Evolutionary conservation across 2,888 invertebrate species (phyloP).

Genomic region (Amphiduros pacificus): DNA sequence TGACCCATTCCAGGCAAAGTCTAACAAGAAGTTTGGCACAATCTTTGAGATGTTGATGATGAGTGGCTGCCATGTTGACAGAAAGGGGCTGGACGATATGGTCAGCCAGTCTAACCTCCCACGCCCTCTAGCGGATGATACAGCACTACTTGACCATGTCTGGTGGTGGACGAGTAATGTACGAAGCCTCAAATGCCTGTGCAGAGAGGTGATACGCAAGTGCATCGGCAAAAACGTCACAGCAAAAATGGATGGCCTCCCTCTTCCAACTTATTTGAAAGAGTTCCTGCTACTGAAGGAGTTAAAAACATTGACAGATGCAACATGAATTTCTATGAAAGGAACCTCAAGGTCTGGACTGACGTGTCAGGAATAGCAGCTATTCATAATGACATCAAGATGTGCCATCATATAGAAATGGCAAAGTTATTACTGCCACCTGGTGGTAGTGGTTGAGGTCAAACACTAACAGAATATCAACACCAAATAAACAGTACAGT

Average conservation of each 20-base stretch:
- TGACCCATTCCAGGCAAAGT: conserved; percentile 21
- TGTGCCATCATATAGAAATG: too few relatives aligned
- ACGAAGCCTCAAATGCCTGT: not conserved
- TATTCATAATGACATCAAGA: too few relatives aligned
- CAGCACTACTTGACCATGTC: not conserved
- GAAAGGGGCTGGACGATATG: not conserved
- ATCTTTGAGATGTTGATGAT: conserved; percentile 21
- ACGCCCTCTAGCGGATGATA: conserved; percentile 4
- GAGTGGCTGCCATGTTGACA: conserved; percentile 18
- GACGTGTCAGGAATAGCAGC: too few relatives aligned
- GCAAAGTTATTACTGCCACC: too few relatives aligned
- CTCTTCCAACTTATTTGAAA: conserved; percentile 11
- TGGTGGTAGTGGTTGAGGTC: too few relatives aligned
- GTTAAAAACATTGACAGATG: not conserved
- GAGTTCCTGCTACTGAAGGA: conserved; percentile 12
- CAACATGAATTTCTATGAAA: too few relatives aligned
- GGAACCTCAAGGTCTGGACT: too few relatives aligned
- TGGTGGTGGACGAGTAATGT: not conserved
- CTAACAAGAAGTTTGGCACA: conserved; percentile 16
- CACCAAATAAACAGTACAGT: too few relatives aligned
- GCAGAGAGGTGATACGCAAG: not conserved
- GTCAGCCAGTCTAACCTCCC: not conserved
- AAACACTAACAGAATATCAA: too few relatives aligned
- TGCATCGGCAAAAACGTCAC: conserved; percentile 1
- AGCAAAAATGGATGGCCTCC: not conserved